phyloP scores from a whole-genome alignment of 2,888 invertebrate species.

The Aphrophora alni region DNA sequence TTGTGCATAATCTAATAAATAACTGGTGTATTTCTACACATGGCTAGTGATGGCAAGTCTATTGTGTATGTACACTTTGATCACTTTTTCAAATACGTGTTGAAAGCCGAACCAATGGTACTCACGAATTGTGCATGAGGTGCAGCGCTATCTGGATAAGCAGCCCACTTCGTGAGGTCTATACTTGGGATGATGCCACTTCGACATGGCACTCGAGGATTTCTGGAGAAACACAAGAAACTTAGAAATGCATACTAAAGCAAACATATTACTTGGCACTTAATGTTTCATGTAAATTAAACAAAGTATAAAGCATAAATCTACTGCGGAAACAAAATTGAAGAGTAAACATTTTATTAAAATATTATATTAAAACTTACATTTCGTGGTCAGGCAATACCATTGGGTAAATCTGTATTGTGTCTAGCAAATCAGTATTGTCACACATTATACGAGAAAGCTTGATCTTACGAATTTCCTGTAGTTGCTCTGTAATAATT shows the following conservation, averaged over 20 bases:
- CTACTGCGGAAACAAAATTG: too few species aligned
- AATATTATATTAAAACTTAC: slow-evolving; percentile 65
- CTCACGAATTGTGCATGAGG: slow-evolving; percentile 33
- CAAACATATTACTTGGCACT: neutral
- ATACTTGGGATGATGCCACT: slow-evolving; percentile 87
- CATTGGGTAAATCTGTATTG: slow-evolving; percentile 90
- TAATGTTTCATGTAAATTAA: neutral
- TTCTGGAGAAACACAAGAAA: slow-evolving; percentile 62
- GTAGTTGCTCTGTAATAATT: slow-evolving; percentile 71
- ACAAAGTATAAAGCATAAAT: too few species aligned
- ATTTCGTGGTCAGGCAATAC: slow-evolving; percentile 91
- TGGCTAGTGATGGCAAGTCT: slow-evolving; percentile 16
- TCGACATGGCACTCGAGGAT: slow-evolving; percentile 89
- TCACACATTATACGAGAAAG: slow-evolving; percentile 87
- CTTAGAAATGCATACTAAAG: neutral
- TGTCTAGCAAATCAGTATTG: slow-evolving; percentile 90
- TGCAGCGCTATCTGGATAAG: slow-evolving; percentile 58
- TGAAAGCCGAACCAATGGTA: slow-evolving; percentile 26
- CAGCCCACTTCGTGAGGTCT: slow-evolving; percentile 91
- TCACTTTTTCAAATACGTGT: slow-evolving; percentile 27
- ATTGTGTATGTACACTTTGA: neutral
- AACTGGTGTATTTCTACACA: neutral
- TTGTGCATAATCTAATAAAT: neutral
- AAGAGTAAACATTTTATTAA: too few species aligned
- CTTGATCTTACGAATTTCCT: slow-evolving; percentile 81